Base-by-base conservation (phyloP, 1,140 invertebrate genomes). In the Mizuhopecten yessoensis region DNA sequence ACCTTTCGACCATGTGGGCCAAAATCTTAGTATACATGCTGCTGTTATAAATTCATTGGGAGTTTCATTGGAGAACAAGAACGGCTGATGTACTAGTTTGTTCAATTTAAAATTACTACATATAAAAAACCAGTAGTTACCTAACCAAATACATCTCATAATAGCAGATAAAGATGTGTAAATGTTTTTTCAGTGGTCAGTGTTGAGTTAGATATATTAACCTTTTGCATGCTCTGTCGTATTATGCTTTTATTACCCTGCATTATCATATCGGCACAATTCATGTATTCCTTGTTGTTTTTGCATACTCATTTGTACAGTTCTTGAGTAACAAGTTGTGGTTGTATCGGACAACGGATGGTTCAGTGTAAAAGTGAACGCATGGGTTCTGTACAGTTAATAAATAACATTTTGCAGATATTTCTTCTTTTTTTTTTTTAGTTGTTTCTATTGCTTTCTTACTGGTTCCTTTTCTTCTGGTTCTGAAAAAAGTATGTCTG, bases 361-460 rank as follows among this genome's bases (percentile, higher is more conserved):
- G 57, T 75, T 75, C 57, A 29, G 57, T 75, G 57, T 75, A n/a
- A 75, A 75, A 29, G 17, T 17, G 57, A 29, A 75, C 57, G 29
- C 57, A 75, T 75, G 57, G n/a, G 57, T 75, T 75, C 57, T 75
- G 57, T 75, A 75, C 57, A 75, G 57, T 75, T 29, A 75, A 75
- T 75, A 75, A 75, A 75, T 75, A 75, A 75, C 57, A 75, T 75
- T 75, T 75, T 75, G 57, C 57, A 75, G 23, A 75, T 29, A 75
- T 29, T 29, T 75, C 3, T 13, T 49, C 1, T 23, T 1, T 49
- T 49, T 10, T 49, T 15, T 49, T 49, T 49, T 39, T 5, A n/a
- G n/a, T n/a, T n/a, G 36, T 39, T 5, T 39, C 5, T 39, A 13
- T 39, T 39, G 13, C 5, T 39, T 39, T 39, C 36, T 39, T 39